These are phyloP conservation scores for Temnopleurus reevesii DNA, from an alignment of 53 echinoderm and acorn worm genomes.

Conservation along the genomic window DNA sequence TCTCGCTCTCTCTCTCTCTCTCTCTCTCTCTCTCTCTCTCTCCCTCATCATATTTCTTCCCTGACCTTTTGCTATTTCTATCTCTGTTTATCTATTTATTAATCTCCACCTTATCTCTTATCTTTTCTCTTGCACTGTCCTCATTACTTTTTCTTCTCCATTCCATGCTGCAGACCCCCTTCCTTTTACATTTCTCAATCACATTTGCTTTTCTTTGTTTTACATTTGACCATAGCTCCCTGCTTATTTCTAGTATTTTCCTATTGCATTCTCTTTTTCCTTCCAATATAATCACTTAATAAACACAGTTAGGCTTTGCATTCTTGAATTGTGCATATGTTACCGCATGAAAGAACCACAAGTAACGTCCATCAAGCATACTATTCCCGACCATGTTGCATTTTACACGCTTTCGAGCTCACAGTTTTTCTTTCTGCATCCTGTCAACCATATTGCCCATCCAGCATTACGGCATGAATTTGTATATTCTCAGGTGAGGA, in stretches of 20 bases:
- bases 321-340: background rate
- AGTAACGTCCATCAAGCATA: background rate
- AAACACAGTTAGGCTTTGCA: background rate
- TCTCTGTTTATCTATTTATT: background rate
- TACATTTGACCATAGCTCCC: background rate
- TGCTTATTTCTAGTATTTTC: background rate
- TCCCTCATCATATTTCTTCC: background rate
- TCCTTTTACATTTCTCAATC: background rate
- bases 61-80: background rate
- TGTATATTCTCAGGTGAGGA: background rate
- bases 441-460: background rate
- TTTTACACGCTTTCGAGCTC: background rate
- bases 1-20: background rate
- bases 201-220: background rate
- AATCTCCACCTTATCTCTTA: background rate
- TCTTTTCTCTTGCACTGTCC: background rate
- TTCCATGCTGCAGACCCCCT: background rate
- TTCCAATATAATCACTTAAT: background rate
- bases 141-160: background rate
- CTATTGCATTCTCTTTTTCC: background rate
- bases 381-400: background rate
- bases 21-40: background rate
- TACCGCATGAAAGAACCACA: background rate
- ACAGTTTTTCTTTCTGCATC: background rate
- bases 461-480: background rate